Percentiles rank a stretch among this genome's conserved stretches.
These are phyloP conservation scores for Camptogramma bilineatum DNA, from an alignment of 2,888 invertebrate species.

Conservation along the genomic window DNA sequence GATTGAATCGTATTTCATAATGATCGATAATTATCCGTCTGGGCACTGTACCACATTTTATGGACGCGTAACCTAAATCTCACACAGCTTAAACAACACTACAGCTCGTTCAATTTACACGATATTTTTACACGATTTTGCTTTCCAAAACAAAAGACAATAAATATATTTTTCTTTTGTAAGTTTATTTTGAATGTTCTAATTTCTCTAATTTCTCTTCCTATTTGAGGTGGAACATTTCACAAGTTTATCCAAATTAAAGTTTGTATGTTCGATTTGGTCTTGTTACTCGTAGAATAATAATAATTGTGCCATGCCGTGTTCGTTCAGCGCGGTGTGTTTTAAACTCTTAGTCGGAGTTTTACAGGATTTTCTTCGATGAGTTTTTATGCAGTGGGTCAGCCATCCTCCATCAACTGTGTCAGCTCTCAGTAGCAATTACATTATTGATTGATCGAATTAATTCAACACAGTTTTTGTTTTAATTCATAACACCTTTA, in stretches of 20 bases:
- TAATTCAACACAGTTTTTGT: constrained; percentile 28
- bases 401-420: constrained; percentile 1
- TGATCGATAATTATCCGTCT: constrained; percentile 60
- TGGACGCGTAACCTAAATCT: constrained; percentile 56
- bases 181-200: no score
- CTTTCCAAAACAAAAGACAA: no score
- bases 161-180: no score
- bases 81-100: constrained; percentile 2
- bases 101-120: constrained; percentile 2
- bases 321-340: no score
- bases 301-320: no score
- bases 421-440: constrained; percentile 44
- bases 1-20: constrained; percentile 66
- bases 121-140: no score
- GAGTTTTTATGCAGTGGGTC: not conserved
- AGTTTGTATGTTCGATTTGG: no score
- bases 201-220: no score
- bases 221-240: no score
- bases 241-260: no score
- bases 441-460: constrained; percentile 52
- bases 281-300: no score
- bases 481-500: constrained; percentile 32
- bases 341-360: not conserved
- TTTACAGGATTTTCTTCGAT: not conserved
- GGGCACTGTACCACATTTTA: constrained; percentile 59